Base-by-base conservation (phyloP, 2,797 vertebrate species). In the Coccyzus lansbergi region DNA sequence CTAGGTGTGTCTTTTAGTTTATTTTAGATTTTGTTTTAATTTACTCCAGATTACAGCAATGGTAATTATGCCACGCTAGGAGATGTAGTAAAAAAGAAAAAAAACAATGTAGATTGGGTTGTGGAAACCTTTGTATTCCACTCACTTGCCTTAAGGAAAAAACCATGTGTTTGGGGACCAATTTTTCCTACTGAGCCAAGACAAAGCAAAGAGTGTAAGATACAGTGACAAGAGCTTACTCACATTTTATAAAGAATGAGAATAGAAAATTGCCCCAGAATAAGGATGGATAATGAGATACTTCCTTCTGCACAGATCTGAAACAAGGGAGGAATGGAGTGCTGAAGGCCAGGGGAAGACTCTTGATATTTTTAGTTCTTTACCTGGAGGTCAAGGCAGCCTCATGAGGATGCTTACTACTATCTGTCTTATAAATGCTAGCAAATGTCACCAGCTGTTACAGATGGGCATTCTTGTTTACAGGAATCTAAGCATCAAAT, bases 371-470 rank as follows among this genome's bases (percentile, higher is more conserved):
- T 63, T 77, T 53, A 19, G 3, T 42, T 83, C 10, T 1, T 75
- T 74, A 75, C 31, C 4, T 31, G 51, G 31, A 90, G 53, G 31
- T 44, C 28, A 65, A 63, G 31, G 13, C 21, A 84, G 38, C 18
- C 46, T 78, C 22, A 48, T 0, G 0, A 63, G 46, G 51, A 15
- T 65, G 3, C 19, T 77, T 42, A 65, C 4, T 71, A 8, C 22
- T 55, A 34, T 5, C 10, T 60, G 5, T 42, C 31, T 64, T 90
- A 36, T 4, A 64, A 79, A 55, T 38, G 44, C 40, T 56, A 56
- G 38, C 36, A 78, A 40, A 4, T 25, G 19, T 6, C 58, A 78
- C 10, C 40, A 51, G 38, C 19, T 56, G 25, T 62, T 55, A 82
- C 6, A 31, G 48, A n/a, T 20, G 14, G 36, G 15, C n/a, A 6